These are phyloP conservation scores for Tupaia tana DNA, from an alignment of 2,113 vertebrate genomes.

Conservation along the genomic window DNA sequence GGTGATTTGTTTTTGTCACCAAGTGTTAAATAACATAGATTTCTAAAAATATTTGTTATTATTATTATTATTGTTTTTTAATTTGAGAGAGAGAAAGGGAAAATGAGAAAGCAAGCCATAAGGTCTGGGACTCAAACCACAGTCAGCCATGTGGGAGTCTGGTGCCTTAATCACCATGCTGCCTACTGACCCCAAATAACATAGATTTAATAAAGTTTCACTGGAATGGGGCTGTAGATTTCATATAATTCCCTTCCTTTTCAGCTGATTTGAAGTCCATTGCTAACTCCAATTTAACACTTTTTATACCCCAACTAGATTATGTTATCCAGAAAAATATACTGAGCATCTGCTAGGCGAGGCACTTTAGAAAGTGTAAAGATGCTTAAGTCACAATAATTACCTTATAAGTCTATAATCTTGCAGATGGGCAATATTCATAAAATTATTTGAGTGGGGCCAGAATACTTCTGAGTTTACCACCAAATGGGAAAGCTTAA, in stretches of 20 bases:
- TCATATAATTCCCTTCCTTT: conserved; percentile 23
- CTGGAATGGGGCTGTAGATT: not conserved
- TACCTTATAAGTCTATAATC: not conserved
- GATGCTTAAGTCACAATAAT: not conserved
- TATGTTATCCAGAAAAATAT: conserved; percentile 9
- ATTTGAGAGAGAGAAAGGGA: too few species aligned
- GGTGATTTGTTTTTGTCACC: not conserved
- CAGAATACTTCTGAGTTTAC: not conserved
- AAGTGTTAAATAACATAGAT: not conserved
- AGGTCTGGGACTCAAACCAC: too few species aligned
- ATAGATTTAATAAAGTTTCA: not conserved
- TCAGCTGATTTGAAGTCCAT: not conserved
- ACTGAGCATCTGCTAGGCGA: not conserved
- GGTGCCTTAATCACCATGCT: too few species aligned
- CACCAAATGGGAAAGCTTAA: not conserved
- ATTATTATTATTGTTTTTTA: too few species aligned
- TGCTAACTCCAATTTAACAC: conserved; percentile 20
- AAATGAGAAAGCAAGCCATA: too few species aligned
- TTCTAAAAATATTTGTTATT: not conserved
- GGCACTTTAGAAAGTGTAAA: conserved; percentile 6
- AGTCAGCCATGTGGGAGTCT: too few species aligned
- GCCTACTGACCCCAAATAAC: not conserved
- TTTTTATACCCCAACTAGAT: not conserved
- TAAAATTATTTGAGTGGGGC: not conserved
- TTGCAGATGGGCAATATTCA: not conserved